phyloP scores from a whole-genome alignment of 1,140 invertebrate species.

The Drosophila burlai region DNA sequence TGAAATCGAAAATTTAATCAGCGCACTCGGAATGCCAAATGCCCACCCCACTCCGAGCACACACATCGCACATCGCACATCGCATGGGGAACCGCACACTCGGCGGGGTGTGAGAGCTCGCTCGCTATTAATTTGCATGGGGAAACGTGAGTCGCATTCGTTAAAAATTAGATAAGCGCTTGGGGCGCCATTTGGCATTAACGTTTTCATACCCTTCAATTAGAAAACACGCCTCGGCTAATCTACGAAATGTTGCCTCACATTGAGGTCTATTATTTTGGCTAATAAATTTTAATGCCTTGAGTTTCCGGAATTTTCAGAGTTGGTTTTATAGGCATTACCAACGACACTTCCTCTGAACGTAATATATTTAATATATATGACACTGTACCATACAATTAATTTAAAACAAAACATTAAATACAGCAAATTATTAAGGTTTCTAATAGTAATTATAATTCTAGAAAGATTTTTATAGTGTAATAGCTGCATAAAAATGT shows the following conservation, averaged over 20 bases:
- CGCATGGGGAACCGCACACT: not conserved
- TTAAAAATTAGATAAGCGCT: conserved; percentile 48
- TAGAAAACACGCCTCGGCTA: conserved; percentile 13
- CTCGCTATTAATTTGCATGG: conserved; percentile 62
- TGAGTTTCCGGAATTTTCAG: conserved; percentile 1
- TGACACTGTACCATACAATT: not conserved
- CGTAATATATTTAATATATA: not conserved
- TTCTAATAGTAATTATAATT: too few species aligned
- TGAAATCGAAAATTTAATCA: conserved; percentile 65
- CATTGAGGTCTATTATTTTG: conserved; percentile 4
- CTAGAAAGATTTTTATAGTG: too few species aligned
- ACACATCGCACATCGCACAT: conserved; percentile 13
- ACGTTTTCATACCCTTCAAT: conserved; percentile 33
- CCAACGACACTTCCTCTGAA: not conserved
- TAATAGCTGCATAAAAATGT: too few species aligned
- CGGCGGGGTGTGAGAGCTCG: not conserved
- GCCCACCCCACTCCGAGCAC: conserved; percentile 11
- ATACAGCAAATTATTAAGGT: too few species aligned
- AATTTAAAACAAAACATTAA: too few species aligned
- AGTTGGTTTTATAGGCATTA: not conserved
- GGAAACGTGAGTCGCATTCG: conserved; percentile 65
- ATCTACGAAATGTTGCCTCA: conserved; percentile 7
- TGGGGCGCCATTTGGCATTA: conserved; percentile 10
- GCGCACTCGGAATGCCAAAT: conserved; percentile 40
- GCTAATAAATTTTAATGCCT: conserved; percentile 9